Evolutionary conservation across 2,888 invertebrate genomes (phyloP), one percentile per base, ranked within the genome.

Genomic region (Palloptera scutellata): DNA sequence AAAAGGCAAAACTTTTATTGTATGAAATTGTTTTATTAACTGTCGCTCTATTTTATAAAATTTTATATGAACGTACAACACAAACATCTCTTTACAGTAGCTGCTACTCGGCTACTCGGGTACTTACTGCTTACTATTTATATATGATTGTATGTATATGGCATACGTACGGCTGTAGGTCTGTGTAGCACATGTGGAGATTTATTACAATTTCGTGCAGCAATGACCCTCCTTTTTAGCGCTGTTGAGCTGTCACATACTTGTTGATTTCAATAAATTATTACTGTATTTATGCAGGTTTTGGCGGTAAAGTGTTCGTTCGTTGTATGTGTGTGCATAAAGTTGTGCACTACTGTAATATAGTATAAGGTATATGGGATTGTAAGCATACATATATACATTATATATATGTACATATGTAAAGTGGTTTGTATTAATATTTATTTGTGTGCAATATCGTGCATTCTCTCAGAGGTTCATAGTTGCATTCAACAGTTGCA

Each of bases 201-300:
- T 74, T 74, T 74, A 74, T 74, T 73, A 73, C 74, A 70, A 71
- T 73, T 71, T 73, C 73, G 74, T 74, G 73, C 73, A 73, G 71
- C 72, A 70, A 68, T 69, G 73, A 68, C 72, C 74, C 74, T 74
- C 73, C 71, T 73, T 74, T 70, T 69, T 70, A 70, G 66, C 68
- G 62, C 62, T 66, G 68, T 64, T 43, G 61, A 30, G 30, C 68
- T 68, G 67, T 67, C 70, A 71, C 64, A 70, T 66, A 72, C 74
- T 73, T 73, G 74, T 74, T 73, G 74, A 71, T 69, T 70, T 68
- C 48, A 68, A 68, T 68, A 68, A 68, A 68, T 68, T 68, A 68
- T 68, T 64, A 53, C 68, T 48, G 65, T 65, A 61, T 55, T 30
- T 61, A 61, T 68, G 67, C 63, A 63, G 54, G 67, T 67, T 67